These are phyloP conservation scores for Spizella passerina DNA, from an alignment of 2,797 vertebrate species.

Conservation along the genomic window DNA sequence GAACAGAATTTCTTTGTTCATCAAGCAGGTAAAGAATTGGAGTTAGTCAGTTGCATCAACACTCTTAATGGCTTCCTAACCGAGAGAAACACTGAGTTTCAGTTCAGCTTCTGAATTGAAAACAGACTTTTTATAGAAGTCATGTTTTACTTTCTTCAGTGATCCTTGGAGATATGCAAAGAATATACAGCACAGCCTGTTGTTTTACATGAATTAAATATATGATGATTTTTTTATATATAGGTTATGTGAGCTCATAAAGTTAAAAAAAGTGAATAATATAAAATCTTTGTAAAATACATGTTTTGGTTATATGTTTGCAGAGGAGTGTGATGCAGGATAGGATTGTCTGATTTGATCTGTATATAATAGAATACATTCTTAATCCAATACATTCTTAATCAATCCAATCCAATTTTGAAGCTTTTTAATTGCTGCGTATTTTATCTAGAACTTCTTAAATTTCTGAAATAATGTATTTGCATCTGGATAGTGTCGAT, in stretches of 20 bases:
- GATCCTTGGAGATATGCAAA: neutral
- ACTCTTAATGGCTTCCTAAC: neutral
- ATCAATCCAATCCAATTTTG: neutral
- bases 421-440: neutral
- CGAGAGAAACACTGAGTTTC: neutral
- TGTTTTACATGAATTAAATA: neutral
- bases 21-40: neutral
- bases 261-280: neutral
- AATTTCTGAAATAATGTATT: neutral
- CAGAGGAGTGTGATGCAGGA: neutral
- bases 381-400: neutral
- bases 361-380: neutral
- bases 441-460: neutral
- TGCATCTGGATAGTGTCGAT: neutral
- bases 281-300: neutral
- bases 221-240: neutral
- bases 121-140: neutral
- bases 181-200: neutral
- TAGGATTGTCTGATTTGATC: neutral
- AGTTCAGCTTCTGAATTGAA: constrained; percentile 1
- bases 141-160: neutral
- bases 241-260: neutral
- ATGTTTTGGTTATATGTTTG: neutral
- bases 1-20: neutral
- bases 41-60: neutral